Percentiles rank a stretch among this genome's conserved stretches.
These are phyloP conservation scores for Spodoptera picta DNA, from an alignment of 2,888 invertebrate genomes.

Conservation along the genomic window DNA sequence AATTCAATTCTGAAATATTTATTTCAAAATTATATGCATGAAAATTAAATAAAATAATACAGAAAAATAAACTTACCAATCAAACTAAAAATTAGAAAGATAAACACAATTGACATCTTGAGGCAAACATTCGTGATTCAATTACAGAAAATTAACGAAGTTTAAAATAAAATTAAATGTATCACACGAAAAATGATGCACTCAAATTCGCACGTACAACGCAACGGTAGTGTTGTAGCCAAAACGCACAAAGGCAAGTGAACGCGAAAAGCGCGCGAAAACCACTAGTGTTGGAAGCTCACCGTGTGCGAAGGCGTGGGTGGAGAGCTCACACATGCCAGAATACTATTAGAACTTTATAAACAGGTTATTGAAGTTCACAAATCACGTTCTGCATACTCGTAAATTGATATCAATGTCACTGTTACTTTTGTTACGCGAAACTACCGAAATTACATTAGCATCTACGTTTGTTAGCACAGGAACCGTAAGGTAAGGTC, in stretches of 20 bases:
- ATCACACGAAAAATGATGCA: constrained; percentile 12
- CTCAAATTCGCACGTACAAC: constrained; percentile 20
- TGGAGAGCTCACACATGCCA: constrained; percentile 65
- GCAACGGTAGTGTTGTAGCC: constrained; percentile 15
- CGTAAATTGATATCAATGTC: constrained; percentile 53
- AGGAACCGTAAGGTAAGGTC: constrained; percentile 5
- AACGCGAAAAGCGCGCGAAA: constrained; percentile 79
- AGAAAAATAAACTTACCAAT: constrained; percentile 65
- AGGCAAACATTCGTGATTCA: constrained; percentile 62
- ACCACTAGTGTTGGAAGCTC: constrained; percentile 67
- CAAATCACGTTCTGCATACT: constrained; percentile 36
- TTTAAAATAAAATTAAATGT: constrained; percentile 1
- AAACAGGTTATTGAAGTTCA: constrained; percentile 57
- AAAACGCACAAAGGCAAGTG: constrained; percentile 65
- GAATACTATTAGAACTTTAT: constrained; percentile 65
- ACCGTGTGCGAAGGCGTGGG: constrained; percentile 63
- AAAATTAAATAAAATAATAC: not conserved
- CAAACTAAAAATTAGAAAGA: constrained; percentile 63
- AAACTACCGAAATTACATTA: constrained; percentile 45
- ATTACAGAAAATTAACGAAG: constrained; percentile 22
- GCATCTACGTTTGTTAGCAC: constrained; percentile 31
- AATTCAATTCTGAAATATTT: too few relatives aligned
- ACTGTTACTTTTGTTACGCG: constrained; percentile 34
- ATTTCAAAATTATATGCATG: too few relatives aligned
- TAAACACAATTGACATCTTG: constrained; percentile 69